phyloP scores from a whole-genome alignment of 2,888 invertebrate genomes.

The Sinelater perroti region DNA sequence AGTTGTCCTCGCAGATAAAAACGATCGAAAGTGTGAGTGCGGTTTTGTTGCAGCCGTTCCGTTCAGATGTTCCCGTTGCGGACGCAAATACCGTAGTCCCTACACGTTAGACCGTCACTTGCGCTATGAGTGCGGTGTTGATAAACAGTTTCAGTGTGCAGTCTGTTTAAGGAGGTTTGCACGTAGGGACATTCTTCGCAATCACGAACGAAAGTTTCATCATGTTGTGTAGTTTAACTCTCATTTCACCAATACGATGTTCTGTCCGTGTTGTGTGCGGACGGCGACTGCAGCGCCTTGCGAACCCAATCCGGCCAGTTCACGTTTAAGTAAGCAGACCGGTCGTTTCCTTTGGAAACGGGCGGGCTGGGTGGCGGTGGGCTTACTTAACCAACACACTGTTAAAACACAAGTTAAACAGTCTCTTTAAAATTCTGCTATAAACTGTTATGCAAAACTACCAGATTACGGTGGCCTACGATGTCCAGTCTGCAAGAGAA shows the following conservation, averaged over 20 bases:
- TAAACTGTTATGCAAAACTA: constrained; percentile 1
- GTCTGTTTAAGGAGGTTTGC: constrained; percentile 58
- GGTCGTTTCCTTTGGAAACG: constrained; percentile 47
- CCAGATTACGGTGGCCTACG: constrained; percentile 42
- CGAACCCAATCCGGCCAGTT: constrained; percentile 3
- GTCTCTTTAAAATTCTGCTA: not conserved
- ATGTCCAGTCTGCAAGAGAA: constrained; percentile 58
- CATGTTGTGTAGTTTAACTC: no score
- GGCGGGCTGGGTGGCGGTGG: constrained; percentile 57
- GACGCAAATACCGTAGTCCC: constrained; percentile 67
- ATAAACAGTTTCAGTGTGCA: constrained; percentile 60
- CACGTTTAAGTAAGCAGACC: constrained; percentile 51
- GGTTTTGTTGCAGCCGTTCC: constrained; percentile 54
- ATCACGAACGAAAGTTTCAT: constrained; percentile 53
- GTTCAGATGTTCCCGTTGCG: constrained; percentile 65
- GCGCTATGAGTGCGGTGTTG: constrained; percentile 68
- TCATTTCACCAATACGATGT: no score
- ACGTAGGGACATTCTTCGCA: constrained; percentile 56
- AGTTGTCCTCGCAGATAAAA: no score
- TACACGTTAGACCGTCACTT: constrained; percentile 68
- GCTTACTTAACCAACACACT: constrained; percentile 35
- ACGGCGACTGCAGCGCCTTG: constrained; percentile 38
- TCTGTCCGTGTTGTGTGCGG: no score
- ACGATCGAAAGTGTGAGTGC: constrained; percentile 45
- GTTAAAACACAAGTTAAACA: constrained; percentile 1